Evolutionary conservation across 2,113 vertebrate species (phyloP).

Genomic region (Lanius collurio): DNA sequence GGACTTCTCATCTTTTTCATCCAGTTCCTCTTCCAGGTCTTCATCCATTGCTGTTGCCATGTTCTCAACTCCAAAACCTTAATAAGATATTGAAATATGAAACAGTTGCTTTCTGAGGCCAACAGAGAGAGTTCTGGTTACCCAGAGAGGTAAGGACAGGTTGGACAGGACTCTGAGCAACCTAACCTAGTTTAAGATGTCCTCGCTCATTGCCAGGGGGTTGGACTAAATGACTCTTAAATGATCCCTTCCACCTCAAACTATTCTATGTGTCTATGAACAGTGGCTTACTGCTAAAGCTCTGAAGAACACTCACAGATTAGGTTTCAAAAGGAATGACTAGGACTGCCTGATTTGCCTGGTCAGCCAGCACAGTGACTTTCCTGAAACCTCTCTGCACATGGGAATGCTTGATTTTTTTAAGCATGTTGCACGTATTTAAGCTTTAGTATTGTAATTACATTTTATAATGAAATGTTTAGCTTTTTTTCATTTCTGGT

Average conservation of each 20-base stretch:
- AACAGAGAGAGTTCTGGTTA: neutral
- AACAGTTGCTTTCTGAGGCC: neutral
- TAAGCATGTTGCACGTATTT: neutral
- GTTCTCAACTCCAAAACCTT: constrained; percentile 95
- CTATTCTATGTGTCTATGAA: neutral
- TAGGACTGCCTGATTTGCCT: neutral
- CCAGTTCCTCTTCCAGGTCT: constrained; percentile 95
- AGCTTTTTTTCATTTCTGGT: neutral
- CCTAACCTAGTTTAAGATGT: neutral
- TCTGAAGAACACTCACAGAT: neutral
- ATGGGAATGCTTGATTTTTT: neutral
- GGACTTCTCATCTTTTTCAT: constrained; percentile 97
- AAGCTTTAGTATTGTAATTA: neutral
- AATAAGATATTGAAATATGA: neutral
- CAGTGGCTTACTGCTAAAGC: neutral
- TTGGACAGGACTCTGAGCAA: neutral
- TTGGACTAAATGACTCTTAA: neutral
- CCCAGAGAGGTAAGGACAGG: neutral
- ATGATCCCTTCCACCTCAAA: neutral
- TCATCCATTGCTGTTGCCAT: constrained; percentile 99
- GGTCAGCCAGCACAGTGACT: neutral
- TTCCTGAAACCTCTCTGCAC: neutral
- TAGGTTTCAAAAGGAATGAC: neutral
- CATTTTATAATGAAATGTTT: neutral
- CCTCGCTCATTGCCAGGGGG: neutral